Evolutionary conservation across 1,140 invertebrate species (phyloP).

Genomic region (Streblospio benedicti): DNA sequence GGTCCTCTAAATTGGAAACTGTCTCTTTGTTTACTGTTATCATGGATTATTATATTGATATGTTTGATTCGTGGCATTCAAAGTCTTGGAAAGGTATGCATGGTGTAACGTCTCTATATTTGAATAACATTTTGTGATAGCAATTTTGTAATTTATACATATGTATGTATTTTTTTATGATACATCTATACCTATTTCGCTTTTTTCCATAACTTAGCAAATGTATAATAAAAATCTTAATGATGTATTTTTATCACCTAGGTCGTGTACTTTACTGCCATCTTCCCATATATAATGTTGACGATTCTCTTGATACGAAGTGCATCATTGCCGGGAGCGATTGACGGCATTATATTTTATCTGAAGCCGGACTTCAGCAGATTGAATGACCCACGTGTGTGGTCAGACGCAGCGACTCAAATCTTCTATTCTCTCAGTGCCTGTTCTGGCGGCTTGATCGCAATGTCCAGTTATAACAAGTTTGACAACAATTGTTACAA

Average conservation of each 20-base stretch:
- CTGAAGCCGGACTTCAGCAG: conserved; percentile 26
- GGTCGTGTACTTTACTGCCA: conserved; percentile 18
- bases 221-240: no score
- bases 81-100: conserved; percentile 74
- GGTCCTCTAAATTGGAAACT: conserved; percentile 79
- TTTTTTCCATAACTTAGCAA: no score
- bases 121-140: not conserved
- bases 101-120: not conserved
- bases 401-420: conserved; percentile 74
- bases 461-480: conserved; percentile 39
- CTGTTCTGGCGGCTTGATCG: conserved; percentile 40
- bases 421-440: conserved; percentile 60
- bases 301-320: conserved; percentile 17
- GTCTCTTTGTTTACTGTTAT: conserved; percentile 75
- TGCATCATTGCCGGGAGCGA: conserved; percentile 11
- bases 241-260: no score
- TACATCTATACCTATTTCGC: no score
- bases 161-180: no score
- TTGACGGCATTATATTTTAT: conserved; percentile 19
- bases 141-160: not conserved
- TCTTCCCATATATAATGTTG: conserved; percentile 19
- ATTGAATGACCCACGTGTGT: conserved; percentile 51
- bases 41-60: conserved; percentile 88
- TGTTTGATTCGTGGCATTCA: conserved; percentile 91
- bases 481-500: conserved; percentile 54